Evolutionary conservation across 2,888 invertebrate species (phyloP).

Genomic region (Vesta saturnalis): DNA sequence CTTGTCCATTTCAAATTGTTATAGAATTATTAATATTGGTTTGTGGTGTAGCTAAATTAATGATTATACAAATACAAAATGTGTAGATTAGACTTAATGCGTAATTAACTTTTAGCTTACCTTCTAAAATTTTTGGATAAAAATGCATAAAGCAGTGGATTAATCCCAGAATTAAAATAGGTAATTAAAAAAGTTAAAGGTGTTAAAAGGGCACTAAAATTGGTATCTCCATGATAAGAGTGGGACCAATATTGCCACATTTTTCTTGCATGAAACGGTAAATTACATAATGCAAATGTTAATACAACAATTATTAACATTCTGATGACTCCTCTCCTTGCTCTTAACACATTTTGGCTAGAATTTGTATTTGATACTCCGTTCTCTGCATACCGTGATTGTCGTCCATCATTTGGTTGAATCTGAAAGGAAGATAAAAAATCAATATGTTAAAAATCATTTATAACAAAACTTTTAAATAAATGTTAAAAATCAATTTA

Average conservation of each 20-base stretch:
- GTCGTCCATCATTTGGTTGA: background rate
- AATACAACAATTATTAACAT: constrained; percentile 90
- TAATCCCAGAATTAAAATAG: constrained; percentile 90
- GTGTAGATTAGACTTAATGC: too few relatives aligned
- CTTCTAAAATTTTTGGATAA: constrained; percentile 72
- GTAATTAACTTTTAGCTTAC: too few relatives aligned
- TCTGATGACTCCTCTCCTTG: constrained; percentile 85
- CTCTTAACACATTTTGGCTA: constrained; percentile 79
- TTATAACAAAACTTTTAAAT: too few relatives aligned
- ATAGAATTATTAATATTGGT: too few relatives aligned
- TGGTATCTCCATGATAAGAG: constrained; percentile 70
- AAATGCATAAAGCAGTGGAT: constrained; percentile 91
- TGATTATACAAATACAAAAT: too few relatives aligned
- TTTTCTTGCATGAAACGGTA: constrained; percentile 89
- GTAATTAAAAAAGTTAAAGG: constrained; percentile 88
- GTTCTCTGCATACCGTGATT: constrained; percentile 33
- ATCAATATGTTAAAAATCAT: too few relatives aligned
- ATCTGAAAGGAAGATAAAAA: too few relatives aligned
- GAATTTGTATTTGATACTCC: constrained; percentile 69
- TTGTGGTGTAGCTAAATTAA: too few relatives aligned
- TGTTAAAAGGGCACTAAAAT: constrained; percentile 81
- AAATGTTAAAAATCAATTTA: too few relatives aligned
- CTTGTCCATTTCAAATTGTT: too few relatives aligned
- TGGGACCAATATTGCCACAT: constrained; percentile 84
- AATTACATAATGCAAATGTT: constrained; percentile 88